Evolutionary conservation across 2,113 vertebrate species (phyloP).

Genomic region (Pteropus alecto): DNA sequence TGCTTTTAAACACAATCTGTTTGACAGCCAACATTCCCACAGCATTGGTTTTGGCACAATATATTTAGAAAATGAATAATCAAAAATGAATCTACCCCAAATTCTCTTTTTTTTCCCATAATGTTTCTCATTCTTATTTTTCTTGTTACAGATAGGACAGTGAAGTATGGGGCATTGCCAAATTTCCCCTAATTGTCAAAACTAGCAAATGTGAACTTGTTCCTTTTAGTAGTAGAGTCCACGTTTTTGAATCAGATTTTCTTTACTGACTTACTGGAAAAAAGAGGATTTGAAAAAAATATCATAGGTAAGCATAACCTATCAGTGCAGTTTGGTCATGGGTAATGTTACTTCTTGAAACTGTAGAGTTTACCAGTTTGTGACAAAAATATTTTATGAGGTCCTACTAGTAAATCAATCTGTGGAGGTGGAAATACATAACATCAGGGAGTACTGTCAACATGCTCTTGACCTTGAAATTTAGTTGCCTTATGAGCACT

Average conservation of each 20-base stretch:
- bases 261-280: not conserved
- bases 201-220: not conserved
- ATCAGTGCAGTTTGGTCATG: not conserved
- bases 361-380: not conserved
- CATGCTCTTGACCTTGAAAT: not conserved
- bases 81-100: not conserved
- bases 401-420: not conserved
- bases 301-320: not conserved
- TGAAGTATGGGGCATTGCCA: not conserved
- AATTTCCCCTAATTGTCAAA: not conserved
- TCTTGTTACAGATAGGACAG: not conserved
- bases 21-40: not conserved
- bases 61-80: not conserved
- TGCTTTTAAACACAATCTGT: slow-evolving; percentile 26
- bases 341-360: not conserved
- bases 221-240: not conserved
- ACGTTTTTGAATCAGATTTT: not conserved
- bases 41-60: not conserved
- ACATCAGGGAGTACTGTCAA: not conserved
- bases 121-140: not conserved
- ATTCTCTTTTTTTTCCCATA: not conserved
- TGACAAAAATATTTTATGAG: not conserved
- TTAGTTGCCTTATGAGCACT: not conserved
- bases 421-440: not conserved
- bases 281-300: not conserved